Evolutionary conservation across 2,797 vertebrate genomes (phyloP).

Genomic region (Delichon dasypus): DNA sequence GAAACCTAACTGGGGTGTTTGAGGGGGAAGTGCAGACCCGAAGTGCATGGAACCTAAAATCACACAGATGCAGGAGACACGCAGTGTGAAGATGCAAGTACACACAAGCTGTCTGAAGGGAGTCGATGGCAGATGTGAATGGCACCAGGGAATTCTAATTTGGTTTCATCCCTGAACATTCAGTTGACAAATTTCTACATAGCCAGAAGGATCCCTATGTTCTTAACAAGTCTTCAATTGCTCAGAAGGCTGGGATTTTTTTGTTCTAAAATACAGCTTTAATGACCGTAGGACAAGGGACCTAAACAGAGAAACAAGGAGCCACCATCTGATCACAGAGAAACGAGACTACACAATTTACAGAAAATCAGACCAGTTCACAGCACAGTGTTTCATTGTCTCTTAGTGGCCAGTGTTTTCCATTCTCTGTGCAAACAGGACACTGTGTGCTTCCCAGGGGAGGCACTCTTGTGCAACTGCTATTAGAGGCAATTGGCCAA

Average conservation of each 20-base stretch:
- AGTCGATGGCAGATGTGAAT: background rate
- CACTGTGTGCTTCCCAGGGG: background rate
- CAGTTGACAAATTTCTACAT: background rate
- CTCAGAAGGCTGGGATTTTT: background rate
- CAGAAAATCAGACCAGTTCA: background rate
- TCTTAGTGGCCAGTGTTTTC: background rate
- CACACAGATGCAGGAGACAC: background rate
- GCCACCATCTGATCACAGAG: background rate
- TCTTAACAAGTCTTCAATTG: background rate
- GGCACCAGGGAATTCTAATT: background rate
- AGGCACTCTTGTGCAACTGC: background rate
- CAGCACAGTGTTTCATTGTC: background rate
- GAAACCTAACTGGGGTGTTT: background rate
- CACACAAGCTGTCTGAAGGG: background rate
- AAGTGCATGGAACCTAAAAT: background rate
- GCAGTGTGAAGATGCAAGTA: background rate
- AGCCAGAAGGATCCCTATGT: background rate
- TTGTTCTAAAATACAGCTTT: background rate
- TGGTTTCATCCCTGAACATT: background rate
- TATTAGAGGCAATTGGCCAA: background rate
- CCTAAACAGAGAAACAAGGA: background rate
- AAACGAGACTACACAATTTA: slow-evolving; percentile 17
- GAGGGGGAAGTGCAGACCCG: background rate
- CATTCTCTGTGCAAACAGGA: background rate
- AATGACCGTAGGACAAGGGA: background rate